Conservation (phyloP, 2,113 vertebrate genomes). For the Bungarus multicinctus region DNA sequence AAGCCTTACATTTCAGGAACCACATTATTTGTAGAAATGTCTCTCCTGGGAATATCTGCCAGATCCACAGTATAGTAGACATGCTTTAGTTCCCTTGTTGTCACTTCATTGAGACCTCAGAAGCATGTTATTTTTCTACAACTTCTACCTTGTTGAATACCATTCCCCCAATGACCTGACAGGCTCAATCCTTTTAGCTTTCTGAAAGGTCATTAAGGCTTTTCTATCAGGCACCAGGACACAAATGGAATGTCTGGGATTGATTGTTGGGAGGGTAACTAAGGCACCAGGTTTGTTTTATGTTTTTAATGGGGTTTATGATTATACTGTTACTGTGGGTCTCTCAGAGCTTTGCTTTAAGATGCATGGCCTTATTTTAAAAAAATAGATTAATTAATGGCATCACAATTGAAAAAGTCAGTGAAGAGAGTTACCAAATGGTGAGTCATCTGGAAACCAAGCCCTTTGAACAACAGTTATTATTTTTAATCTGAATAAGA, state of each 20-base stretch:
- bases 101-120: background rate
- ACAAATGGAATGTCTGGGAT: background rate
- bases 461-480: background rate
- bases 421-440: background rate
- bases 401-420: background rate
- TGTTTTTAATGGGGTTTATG: background rate
- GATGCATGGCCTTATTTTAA: background rate
- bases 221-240: background rate
- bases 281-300: background rate
- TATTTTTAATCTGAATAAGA: background rate
- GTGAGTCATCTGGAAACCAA: background rate
- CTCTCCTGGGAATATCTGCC: background rate
- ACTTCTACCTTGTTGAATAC: background rate
- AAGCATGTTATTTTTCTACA: background rate
- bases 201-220: background rate
- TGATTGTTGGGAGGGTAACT: background rate
- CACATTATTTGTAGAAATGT: background rate
- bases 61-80: background rate
- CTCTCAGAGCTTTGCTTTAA: background rate
- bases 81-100: background rate
- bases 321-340: background rate
- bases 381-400: background rate
- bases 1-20: background rate
- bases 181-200: background rate
- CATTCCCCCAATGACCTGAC: background rate